Base-by-base conservation (phyloP, 2,888 invertebrate species). In the Eristalinus sepulchralis region DNA sequence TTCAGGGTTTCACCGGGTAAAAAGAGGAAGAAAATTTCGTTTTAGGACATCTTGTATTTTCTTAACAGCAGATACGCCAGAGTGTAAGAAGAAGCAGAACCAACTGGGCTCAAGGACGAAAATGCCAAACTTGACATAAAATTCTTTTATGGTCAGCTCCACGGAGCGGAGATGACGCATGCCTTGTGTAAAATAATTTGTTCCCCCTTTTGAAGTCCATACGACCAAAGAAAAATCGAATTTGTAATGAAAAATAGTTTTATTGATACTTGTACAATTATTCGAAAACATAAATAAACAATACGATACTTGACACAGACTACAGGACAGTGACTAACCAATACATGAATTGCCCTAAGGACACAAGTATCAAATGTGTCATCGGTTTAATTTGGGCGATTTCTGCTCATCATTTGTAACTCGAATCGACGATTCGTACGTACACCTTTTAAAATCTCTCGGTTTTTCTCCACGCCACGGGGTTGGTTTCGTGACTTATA, bases 91-190 rank as follows among this genome's bases (percentile, higher is more conserved):
- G 9, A 83, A 79, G 57, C 22, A 68, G 13, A 47, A 27, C 3
- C 55, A 62, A 13, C 83, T 86, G 22, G 62, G 64, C 11, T 60
- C 90, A 0, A 93, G 94, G 62, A 94, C 93, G 5, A 95, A 94
- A 92, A 91, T 95, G 90, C 96, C 96, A 0, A 95, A 96, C 92
- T 96, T 96, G n/a, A n/a, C n/a, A n/a, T n/a, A n/a, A n/a, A n/a
- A n/a, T n/a, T n/a, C n/a, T n/a, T n/a, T n/a, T n/a, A n/a, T n/a
- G n/a, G n/a, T n/a, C n/a, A n/a, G n/a, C n/a, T n/a, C n/a, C n/a
- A n/a, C n/a, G n/a, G n/a, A n/a, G n/a, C n/a, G n/a, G n/a, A n/a
- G n/a, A n/a, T n/a, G n/a, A n/a, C n/a, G n/a, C n/a, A n/a, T n/a
- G n/a, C n/a, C n/a, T n/a, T n/a, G n/a, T n/a, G n/a, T 27, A 27